Evolutionary conservation across 2,797 vertebrate genomes (phyloP).

Genomic region (Artibeus lituratus): DNA sequence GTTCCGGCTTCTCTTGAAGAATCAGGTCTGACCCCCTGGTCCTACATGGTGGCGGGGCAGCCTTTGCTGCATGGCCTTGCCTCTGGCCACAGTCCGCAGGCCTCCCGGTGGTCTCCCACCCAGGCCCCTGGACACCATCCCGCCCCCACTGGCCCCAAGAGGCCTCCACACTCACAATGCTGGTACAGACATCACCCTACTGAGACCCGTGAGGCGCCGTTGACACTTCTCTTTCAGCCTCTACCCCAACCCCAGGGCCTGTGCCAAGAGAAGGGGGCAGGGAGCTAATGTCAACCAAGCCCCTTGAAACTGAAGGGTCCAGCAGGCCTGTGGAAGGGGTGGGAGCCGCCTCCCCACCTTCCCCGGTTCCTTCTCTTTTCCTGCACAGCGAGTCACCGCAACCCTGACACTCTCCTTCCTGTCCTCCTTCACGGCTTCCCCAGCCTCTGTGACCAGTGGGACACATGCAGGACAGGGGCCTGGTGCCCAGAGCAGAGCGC

Average conservation of each 20-base stretch:
- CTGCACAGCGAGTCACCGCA: not conserved
- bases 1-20: not conserved
- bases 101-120: not conserved
- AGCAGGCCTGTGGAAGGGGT: not conserved
- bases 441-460: slow-evolving; percentile 67
- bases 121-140: rapidly evolving
- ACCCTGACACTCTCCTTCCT: not conserved
- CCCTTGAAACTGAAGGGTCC: not conserved
- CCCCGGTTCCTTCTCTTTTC: not conserved
- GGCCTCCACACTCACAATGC: not conserved
- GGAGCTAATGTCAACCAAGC: too few species aligned
- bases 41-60: rapidly evolving
- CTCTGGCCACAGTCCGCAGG: rapidly evolving
- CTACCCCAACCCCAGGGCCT: not conserved
- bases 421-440: rapidly evolving
- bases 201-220: rapidly evolving
- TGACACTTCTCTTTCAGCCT: not conserved
- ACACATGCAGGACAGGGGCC: slow-evolving; percentile 44
- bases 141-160: rapidly evolving
- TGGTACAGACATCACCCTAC: not conserved
- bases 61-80: rapidly evolving
- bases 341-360: rapidly evolving
- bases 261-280: not conserved
- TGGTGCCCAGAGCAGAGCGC: not conserved
- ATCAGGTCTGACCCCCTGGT: not conserved